Base-by-base conservation (phyloP, 2,113 vertebrate genomes). In the Podarcis cretensis region DNA sequence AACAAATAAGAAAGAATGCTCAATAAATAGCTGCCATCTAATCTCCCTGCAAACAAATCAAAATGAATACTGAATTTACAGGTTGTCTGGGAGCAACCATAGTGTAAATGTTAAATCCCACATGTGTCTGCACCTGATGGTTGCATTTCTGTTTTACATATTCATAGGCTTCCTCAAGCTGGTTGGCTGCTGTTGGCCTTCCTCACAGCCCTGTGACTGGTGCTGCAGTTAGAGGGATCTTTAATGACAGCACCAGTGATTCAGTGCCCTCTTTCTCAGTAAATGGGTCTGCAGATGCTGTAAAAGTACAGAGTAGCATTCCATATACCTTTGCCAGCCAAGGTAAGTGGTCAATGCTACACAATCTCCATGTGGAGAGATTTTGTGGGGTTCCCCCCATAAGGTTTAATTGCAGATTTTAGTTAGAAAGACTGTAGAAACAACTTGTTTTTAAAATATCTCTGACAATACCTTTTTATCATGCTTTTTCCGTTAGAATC, bases 71-170 rank as follows among this genome's bases (percentile, higher is more conserved):
- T 63, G 14, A 63, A 63, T 1, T 20, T 20, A 69, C 66, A 30
- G 66, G 21, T 21, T 27, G 66, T 69, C 21, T 30, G 25, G 25
- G 23, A 25, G 8, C 7, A 8, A 27, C 23, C 21, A 69, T 0
- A 30, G 25, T 23, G 66, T 27, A 69, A 69, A 69, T 69, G 66
- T 21, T 69, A 69, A 69, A 27, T 69, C 27, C 66, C 20, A 5
- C 1, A n/a, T 20, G n/a, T 30, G 37, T 5, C 87, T 21, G 92
- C 95, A 91, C 86, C 92, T 91, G 95, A 92, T 93, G 91, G 81
- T 57, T 89, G 66, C 92, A 75, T 1, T 3, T 2, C 6, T 80
- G 23, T 96, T 94, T 90, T 97, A 95, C 96, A 97, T 97, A 97
- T 97, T 97, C 96, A 97, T 96, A 88, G 94, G 86, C 71, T 63